phyloP scores from a whole-genome alignment of 1,140 invertebrate genomes.

The Camponotus pennsylvanicus region DNA sequence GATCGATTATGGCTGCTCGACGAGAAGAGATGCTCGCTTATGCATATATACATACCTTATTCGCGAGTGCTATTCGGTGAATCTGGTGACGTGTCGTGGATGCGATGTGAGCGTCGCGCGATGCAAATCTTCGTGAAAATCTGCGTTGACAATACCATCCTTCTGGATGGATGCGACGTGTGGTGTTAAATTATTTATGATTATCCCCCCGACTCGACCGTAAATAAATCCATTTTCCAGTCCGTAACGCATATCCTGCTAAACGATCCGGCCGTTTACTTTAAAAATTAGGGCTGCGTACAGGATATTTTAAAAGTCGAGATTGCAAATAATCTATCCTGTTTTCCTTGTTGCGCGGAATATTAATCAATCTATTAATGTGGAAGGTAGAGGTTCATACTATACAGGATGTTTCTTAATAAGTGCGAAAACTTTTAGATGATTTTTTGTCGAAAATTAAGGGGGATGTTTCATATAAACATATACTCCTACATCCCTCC shows the following conservation, averaged over 20 bases:
- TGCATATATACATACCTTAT: conserved; percentile 32
- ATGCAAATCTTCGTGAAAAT: conserved; percentile 4
- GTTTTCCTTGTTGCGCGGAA: conserved; percentile 14
- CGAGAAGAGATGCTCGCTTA: conserved; percentile 56
- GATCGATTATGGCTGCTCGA: conserved; percentile 70
- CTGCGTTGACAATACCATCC: conserved; percentile 41
- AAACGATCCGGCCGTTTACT: conserved; percentile 45
- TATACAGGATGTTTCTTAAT: neutral
- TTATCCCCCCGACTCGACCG: conserved; percentile 40
- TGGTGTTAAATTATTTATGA: conserved; percentile 58
- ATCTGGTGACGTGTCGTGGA: conserved; percentile 36
- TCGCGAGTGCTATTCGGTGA: conserved; percentile 50
- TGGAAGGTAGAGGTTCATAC: neutral
- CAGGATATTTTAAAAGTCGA: conserved; percentile 25
- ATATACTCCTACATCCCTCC: too few relatives aligned
- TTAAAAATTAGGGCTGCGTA: conserved; percentile 8
- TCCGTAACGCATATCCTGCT: conserved; percentile 15
- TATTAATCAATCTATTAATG: conserved; percentile 52
- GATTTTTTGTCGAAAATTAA: too few relatives aligned
- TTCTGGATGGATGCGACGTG: conserved; percentile 11
- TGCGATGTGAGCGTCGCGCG: neutral
- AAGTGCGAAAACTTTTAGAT: too few relatives aligned
- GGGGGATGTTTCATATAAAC: too few relatives aligned
- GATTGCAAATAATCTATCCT: conserved; percentile 28
- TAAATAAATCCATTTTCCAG: conserved; percentile 35